Percentiles rank a stretch among this genome's conserved stretches.
Evolutionary conservation across 2,888 invertebrate genomes (phyloP).

Genomic region (Ichneumoninae sp.): DNA sequence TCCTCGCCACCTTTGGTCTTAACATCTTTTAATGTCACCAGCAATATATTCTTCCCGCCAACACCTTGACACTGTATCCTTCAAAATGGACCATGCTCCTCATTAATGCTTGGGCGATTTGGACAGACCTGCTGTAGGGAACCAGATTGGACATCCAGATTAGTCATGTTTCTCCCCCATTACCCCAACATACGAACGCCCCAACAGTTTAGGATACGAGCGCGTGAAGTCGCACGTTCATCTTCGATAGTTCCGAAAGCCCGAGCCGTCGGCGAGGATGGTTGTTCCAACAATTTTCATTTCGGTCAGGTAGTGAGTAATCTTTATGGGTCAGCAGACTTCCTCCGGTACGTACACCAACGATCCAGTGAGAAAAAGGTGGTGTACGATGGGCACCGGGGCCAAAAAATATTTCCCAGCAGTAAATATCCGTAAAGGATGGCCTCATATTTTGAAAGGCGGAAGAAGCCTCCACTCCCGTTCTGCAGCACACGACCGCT

Average conservation of each 20-base stretch:
- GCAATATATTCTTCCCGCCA: no score
- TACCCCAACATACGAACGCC: neutral
- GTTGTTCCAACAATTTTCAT: slow-evolving; percentile 66
- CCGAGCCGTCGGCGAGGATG: slow-evolving; percentile 15
- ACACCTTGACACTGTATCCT: no score
- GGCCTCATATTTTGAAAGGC: slow-evolving; percentile 77
- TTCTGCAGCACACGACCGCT: slow-evolving; percentile 63
- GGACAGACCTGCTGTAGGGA: no score
- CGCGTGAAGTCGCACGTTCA: slow-evolving; percentile 7
- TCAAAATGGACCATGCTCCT: no score
- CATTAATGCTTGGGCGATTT: no score
- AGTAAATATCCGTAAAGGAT: slow-evolving; percentile 76
- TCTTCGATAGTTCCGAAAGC: neutral
- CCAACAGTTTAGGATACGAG: neutral
- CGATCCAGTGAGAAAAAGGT: slow-evolving; percentile 31
- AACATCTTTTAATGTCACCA: no score
- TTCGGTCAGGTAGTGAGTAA: slow-evolving; percentile 67
- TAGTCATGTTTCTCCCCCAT: neutral
- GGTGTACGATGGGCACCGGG: slow-evolving; percentile 44
- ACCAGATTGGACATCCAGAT: neutral
- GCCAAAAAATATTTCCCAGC: slow-evolving; percentile 55
- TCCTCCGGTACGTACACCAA: slow-evolving; percentile 60
- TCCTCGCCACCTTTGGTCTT: no score
- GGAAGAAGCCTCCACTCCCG: slow-evolving; percentile 72
- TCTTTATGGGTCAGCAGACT: slow-evolving; percentile 73